Base-by-base conservation (phyloP, 2,113 vertebrate genomes). In the Larimichthys polyactis region DNA sequence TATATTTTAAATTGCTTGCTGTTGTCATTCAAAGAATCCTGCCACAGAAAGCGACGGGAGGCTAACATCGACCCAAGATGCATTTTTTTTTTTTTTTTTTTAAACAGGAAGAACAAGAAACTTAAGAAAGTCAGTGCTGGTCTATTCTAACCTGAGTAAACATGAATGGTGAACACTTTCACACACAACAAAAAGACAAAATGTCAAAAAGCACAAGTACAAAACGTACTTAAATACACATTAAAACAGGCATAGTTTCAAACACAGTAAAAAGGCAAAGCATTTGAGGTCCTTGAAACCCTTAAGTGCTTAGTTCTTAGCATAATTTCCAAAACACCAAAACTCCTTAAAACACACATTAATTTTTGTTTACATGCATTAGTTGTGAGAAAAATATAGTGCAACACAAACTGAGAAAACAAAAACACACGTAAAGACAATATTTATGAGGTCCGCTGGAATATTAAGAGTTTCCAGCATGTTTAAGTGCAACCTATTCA, bases 201-300 rank as follows among this genome's bases (percentile, higher is more conserved):
- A 46, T 14, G 44, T 11, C 40, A 62, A 32, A 71, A 17, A 7
- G 11, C 4, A 6, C 1, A 14, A 55, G 16, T 49, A 71, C 51
- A 74, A 68, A 58, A 79, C 1, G 0, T 14, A 40, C 14, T 12
- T 43, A 24, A 52, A 81, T 27, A 55, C 36, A 49, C 16, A 54
- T 70, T 66, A 78, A 82, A 86, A 82, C 27, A 62, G 3, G 24
- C 32, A 60, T 7, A 57, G 4, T 69, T 40, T 49, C 52, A 71
- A 70, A 59, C 24, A 75, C 2, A 71, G 3, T 79, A 65, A 79
- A 76, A 60, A 58, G 43, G 43, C 0, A 29, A 66, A 11, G 3
- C 14, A 63, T 70, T 17, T 19, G 52, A 51, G 12, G 60, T 32
- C 7, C 46, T 19, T 71, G 24, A 73, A 69, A 73, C 22, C 14